These are phyloP conservation scores for Enteromius paludinosus DNA, from an alignment of 2,797 vertebrate species.

Conservation along the genomic window DNA sequence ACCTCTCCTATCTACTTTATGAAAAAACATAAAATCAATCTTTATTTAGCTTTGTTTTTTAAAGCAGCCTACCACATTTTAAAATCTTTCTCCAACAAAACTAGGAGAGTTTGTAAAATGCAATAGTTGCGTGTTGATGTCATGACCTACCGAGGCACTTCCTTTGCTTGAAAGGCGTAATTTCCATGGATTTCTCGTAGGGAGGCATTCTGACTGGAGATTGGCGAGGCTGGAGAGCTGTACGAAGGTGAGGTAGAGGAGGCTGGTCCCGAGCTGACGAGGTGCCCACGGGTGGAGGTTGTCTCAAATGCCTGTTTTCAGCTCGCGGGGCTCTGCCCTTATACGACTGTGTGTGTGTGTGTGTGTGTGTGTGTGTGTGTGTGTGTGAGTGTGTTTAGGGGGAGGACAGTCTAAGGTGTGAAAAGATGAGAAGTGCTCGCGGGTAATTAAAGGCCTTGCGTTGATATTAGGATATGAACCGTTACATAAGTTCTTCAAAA, in stretches of 20 bases:
- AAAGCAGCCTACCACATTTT: no score
- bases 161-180: conserved; percentile 82
- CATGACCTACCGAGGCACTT: conserved; percentile 79
- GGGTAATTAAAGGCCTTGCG: conserved; percentile 44
- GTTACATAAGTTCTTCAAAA: conserved; percentile 26
- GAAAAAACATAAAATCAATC: background rate
- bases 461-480: conserved; percentile 12
- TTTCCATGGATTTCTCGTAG: conserved; percentile 82
- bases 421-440: conserved; percentile 55
- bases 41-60: background rate
- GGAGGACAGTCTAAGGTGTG: conserved; percentile 58
- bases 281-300: conserved; percentile 71
- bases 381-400: conserved; percentile 45
- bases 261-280: conserved; percentile 64
- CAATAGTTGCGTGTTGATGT: background rate
- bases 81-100: no score
- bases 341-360: conserved; percentile 64
- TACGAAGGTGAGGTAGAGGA: background rate
- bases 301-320: conserved; percentile 65
- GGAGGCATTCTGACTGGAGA: conserved; percentile 76
- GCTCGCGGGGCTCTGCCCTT: conserved; percentile 60
- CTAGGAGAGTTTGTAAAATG: background rate
- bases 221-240: conserved; percentile 20
- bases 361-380: conserved; percentile 53
- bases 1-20: no score